Base-by-base conservation (phyloP, 2,797 vertebrate genomes). In the Epinephelus coioides region DNA sequence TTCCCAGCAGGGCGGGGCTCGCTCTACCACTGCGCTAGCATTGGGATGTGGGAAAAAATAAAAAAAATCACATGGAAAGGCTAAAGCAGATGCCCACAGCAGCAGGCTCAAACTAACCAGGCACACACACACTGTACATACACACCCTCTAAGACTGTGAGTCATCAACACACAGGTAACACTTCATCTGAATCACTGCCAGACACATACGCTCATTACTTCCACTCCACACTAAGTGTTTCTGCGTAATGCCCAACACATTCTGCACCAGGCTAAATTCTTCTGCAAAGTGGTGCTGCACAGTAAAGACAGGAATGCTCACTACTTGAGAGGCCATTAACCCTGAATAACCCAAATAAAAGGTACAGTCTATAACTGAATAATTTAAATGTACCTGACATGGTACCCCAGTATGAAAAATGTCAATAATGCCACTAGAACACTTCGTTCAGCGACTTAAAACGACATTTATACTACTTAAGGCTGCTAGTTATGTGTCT, bases 1-100 rank as follows among this genome's bases (percentile, higher is more conserved):
- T 81, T 91, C 86, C 86, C 84, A 88, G 85, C 80, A 86, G 87
- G 92, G 90, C 62, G 67, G 85, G 76, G 88, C 88, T 74, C 71
- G 4, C 70, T 83, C 83, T 57, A 43, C 69, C 14, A n/a, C 84
- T 71, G 50, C 17, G 50, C 73, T 38, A 38, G 76, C 71, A 84
- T 75, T 64, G 71, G 76, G 86, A 90, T 89, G 88, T 89, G 88
- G 88, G 19, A 2, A 17, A 51, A 15, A 7, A 59, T 5, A 12
- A 17, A 89, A 92, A 76, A 64, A 74, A 69, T 63, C 15, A 57
- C 72, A 83, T 67, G 80, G 83, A 85, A 86, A 84, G 82, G 79
- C 70, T 68, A 70, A 76, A 81, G 64, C 76, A 71, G 81, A 73
- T 86, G 80, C 63, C 75, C 68, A 81, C 68, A 78, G 72, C 69